Percentiles rank a stretch among this genome's conserved stretches.
These are phyloP conservation scores for Ennomos erosarius DNA, from an alignment of 2,888 invertebrate species.

Conservation along the genomic window DNA sequence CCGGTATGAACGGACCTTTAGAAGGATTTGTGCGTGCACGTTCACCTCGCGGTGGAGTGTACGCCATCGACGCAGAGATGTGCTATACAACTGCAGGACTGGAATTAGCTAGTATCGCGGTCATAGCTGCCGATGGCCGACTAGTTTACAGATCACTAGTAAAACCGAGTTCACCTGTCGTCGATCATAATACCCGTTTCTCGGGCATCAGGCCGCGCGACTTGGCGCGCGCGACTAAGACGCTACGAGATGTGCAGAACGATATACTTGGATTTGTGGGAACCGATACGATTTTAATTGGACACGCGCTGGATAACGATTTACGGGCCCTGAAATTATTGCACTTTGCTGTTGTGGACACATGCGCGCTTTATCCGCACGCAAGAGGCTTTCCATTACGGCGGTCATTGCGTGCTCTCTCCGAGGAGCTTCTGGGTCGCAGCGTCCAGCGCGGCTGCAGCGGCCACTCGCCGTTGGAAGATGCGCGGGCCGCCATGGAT, in stretches of 20 bases:
- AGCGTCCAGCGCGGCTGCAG: constrained; percentile 90
- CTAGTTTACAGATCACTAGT: constrained; percentile 94
- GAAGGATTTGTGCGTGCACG: constrained; percentile 88
- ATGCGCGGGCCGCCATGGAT: constrained; percentile 95
- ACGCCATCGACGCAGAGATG: constrained; percentile 98
- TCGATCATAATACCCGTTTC: constrained; percentile 98
- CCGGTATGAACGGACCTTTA: constrained; percentile 90
- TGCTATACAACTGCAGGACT: constrained; percentile 94
- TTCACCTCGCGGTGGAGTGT: constrained; percentile 86
- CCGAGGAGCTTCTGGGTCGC: constrained; percentile 89
- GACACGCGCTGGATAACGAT: constrained; percentile 98
- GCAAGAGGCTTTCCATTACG: constrained; percentile 92
- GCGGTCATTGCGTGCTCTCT: constrained; percentile 92
- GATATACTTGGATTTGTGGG: constrained; percentile 93
- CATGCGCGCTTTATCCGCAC: constrained; percentile 95
- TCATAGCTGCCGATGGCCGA: constrained; percentile 90
- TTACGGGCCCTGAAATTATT: constrained; percentile 93
- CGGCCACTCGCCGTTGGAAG: constrained; percentile 97
- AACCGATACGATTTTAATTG: constrained; percentile 95
- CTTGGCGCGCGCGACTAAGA: constrained; percentile 87
- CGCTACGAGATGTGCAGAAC: constrained; percentile 92
- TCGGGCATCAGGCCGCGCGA: constrained; percentile 92
- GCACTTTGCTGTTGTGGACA: constrained; percentile 95
- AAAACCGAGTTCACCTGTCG: constrained; percentile 91
- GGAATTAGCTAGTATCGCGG: constrained; percentile 94